Percentiles rank a stretch among this genome's conserved stretches.
These are phyloP conservation scores for Crotalus tigris DNA, from an alignment of 2,113 vertebrate species.

Conservation along the genomic window DNA sequence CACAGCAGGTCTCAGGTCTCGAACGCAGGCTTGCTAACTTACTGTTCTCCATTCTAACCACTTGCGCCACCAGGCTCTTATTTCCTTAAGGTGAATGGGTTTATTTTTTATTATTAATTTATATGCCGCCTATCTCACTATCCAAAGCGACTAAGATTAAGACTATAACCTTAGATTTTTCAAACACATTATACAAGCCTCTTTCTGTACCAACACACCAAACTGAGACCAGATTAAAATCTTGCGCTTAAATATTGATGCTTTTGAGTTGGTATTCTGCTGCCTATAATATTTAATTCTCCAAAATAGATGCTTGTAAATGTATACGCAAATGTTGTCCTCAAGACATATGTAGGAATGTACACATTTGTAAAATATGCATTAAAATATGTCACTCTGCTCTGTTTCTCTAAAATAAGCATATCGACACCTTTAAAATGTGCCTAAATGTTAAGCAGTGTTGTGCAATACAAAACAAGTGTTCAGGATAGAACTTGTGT, in stretches of 20 bases:
- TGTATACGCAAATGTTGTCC: not conserved
- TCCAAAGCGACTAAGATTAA: not conserved
- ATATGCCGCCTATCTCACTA: not conserved
- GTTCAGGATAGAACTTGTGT: not conserved
- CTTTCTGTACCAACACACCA: not conserved
- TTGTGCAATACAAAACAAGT: not conserved
- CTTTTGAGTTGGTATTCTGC: conserved; percentile 4
- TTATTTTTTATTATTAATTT: not conserved
- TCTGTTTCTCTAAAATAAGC: conserved; percentile 24
- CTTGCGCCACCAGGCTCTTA: too few species aligned
- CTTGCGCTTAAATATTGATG: not conserved
- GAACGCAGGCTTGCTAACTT: too few species aligned
- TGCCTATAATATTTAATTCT: not conserved
- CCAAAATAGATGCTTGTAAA: conserved; percentile 16
- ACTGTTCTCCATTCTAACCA: too few species aligned
- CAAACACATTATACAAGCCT: not conserved
- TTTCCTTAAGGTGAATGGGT: not conserved
- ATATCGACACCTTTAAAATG: conserved; percentile 12
- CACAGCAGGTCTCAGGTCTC: too few species aligned
- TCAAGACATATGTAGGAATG: not conserved
- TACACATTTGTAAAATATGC: conserved; percentile 7
- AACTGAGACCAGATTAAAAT: not conserved
- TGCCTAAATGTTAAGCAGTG: not conserved
- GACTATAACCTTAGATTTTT: not conserved
- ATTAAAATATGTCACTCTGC: not conserved